These are phyloP conservation scores for Cavia aperea DNA, from an alignment of 2,113 vertebrate species.

Conservation along the genomic window DNA sequence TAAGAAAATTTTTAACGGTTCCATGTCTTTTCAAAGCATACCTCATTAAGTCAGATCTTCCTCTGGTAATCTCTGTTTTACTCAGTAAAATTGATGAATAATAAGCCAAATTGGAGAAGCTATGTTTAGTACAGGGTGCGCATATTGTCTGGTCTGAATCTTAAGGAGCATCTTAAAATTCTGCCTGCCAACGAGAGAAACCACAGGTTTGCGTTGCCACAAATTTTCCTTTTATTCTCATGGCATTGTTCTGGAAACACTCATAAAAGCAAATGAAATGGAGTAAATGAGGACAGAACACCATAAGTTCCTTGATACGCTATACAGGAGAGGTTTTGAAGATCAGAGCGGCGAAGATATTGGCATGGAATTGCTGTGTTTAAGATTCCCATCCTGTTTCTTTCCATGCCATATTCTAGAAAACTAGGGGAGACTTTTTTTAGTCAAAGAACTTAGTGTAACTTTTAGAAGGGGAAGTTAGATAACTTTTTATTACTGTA, in stretches of 20 bases:
- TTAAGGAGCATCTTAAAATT: background rate
- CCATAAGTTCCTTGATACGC: background rate
- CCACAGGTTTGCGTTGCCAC: background rate
- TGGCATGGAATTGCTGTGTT: background rate
- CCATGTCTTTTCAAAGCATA: background rate
- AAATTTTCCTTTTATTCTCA: background rate
- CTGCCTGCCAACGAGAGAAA: background rate
- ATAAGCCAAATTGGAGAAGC: background rate
- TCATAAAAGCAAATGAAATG: background rate
- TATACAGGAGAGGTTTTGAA: background rate
- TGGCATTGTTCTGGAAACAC: background rate
- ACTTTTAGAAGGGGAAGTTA: background rate
- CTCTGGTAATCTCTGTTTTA: background rate
- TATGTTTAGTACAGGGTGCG: background rate
- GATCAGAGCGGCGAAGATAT: too few relatives aligned
- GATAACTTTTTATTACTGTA: background rate
- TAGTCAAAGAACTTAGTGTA: background rate
- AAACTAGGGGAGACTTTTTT: background rate
- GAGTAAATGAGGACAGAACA: background rate
- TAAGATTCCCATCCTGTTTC: background rate
- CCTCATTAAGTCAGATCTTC: background rate
- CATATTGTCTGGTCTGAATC: accelerated
- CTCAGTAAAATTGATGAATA: background rate
- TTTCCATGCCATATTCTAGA: background rate
- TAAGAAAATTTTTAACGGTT: background rate